Percentiles rank a stretch among this genome's conserved stretches.
Evolutionary conservation across 92 coral and sea anemone genomes (phyloP).

Genomic region (Siderastrea radians): DNA sequence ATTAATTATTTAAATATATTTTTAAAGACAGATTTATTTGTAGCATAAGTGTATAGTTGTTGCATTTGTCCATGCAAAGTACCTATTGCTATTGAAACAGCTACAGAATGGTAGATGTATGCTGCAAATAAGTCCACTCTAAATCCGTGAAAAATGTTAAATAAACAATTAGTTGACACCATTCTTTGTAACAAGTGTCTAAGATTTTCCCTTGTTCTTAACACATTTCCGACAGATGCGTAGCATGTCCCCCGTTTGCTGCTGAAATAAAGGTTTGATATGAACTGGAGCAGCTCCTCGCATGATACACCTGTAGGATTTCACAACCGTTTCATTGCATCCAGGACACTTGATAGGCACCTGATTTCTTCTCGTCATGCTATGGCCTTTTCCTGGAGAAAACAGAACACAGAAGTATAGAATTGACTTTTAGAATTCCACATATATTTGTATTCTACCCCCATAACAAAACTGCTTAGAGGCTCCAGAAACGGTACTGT

Average conservation of each 20-base stretch:
- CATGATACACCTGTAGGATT: slow-evolving; percentile 82
- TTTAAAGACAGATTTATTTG: too few relatives aligned
- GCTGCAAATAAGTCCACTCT: not conserved
- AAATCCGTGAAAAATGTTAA: not conserved
- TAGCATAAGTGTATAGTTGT: too few relatives aligned
- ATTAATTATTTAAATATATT: too few relatives aligned
- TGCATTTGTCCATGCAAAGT: too few relatives aligned
- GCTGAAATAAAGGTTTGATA: slow-evolving; percentile 79
- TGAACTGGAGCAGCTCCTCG: slow-evolving; percentile 74
- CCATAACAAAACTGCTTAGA: too few relatives aligned
- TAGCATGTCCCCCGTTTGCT: slow-evolving; percentile 71
- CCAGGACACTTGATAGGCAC: slow-evolving; percentile 80
- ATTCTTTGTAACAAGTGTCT: not conserved
- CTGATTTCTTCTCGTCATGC: slow-evolving; percentile 75
- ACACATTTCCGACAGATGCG: slow-evolving; percentile 90
- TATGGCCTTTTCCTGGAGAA: slow-evolving; percentile 38
- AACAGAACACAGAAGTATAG: slow-evolving; percentile 1
- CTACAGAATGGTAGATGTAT: too few relatives aligned
- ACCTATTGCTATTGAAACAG: too few relatives aligned
- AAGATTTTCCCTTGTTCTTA: not conserved
- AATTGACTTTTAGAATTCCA: too few relatives aligned
- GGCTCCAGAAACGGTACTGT: too few relatives aligned
- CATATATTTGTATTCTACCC: too few relatives aligned
- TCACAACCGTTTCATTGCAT: slow-evolving; percentile 83
- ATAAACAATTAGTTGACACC: not conserved